Percentiles rank a stretch among this genome's conserved stretches.
phyloP scores from a whole-genome alignment of 1,140 invertebrate species.

The Achatina immaculata region DNA sequence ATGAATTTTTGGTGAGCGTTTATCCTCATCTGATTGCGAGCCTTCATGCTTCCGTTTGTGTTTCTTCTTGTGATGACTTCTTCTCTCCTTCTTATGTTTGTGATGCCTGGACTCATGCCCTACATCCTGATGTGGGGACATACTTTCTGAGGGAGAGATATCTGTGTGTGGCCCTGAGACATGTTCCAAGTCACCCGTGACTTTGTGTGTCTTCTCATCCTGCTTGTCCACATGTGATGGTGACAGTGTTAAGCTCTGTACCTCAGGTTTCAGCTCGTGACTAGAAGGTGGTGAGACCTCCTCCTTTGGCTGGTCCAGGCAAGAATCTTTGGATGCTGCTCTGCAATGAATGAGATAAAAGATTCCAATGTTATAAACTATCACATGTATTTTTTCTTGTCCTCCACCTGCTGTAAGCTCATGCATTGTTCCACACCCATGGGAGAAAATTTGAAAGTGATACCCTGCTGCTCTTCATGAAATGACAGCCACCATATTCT shows the following conservation, averaged over 20 bases:
- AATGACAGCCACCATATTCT: too few relatives aligned
- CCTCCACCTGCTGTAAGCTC: too few relatives aligned
- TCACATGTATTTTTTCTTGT: too few relatives aligned
- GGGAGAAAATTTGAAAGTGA: too few relatives aligned
- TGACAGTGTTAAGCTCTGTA: too few relatives aligned
- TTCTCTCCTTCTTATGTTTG: slow-evolving; percentile 32
- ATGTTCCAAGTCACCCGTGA: background rate
- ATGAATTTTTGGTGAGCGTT: background rate
- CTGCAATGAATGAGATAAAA: background rate
- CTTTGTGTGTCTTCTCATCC: background rate
- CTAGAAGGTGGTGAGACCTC: too few relatives aligned
- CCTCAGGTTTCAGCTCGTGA: too few relatives aligned
- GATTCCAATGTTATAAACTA: too few relatives aligned
- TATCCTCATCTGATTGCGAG: slow-evolving; percentile 15
- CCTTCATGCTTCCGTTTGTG: slow-evolving; percentile 20
- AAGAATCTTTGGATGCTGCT: background rate
- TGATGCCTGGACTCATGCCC: background rate
- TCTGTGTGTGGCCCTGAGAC: background rate
- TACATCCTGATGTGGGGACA: background rate
- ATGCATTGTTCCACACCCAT: too few relatives aligned
- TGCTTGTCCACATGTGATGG: too few relatives aligned
- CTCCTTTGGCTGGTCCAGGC: too few relatives aligned
- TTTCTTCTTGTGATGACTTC: slow-evolving; percentile 34
- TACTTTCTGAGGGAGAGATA: background rate
- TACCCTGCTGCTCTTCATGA: too few relatives aligned